Conservation (phyloP, 2,113 vertebrate species). For the Corynorhinus townsendii region DNA sequence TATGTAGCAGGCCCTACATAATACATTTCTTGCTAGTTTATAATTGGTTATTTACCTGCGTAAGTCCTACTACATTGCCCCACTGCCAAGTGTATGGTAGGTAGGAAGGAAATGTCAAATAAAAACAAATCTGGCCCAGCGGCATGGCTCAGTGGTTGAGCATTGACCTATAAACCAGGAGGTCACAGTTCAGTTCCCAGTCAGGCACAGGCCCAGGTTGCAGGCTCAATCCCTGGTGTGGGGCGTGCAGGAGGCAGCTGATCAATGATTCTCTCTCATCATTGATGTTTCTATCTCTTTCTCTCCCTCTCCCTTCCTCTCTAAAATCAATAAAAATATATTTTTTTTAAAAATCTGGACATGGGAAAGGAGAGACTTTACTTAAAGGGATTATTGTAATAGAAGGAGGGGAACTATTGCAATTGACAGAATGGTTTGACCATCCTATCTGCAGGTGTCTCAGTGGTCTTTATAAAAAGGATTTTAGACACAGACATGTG, state of each 20-base stretch:
- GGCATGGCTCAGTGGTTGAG: no score
- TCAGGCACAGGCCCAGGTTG: no score
- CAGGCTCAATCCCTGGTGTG: no score
- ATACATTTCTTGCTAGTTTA: not conserved
- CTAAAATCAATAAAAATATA: no score
- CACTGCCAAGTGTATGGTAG: not conserved
- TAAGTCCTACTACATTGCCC: not conserved
- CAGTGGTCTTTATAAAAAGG: not conserved
- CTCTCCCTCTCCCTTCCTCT: no score
- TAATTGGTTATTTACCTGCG: not conserved
- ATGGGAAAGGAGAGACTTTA: not conserved
- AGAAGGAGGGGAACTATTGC: not conserved
- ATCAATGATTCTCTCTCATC: no score
- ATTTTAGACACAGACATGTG: not conserved
- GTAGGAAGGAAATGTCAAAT: not conserved
- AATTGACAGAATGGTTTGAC: not conserved
- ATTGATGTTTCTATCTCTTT: no score
- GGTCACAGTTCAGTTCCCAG: no score
- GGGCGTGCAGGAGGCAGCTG: no score
- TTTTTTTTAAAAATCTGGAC: not conserved
- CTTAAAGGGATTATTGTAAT: not conserved
- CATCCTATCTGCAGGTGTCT: not conserved
- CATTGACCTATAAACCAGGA: no score
- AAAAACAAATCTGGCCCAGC: not conserved
- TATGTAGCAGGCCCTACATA: not conserved